Evolutionary conservation across 92 coral and sea anemone species (phyloP), one percentile per base, ranked within the genome.

Genomic region (Parazoanthus atlanticus): DNA sequence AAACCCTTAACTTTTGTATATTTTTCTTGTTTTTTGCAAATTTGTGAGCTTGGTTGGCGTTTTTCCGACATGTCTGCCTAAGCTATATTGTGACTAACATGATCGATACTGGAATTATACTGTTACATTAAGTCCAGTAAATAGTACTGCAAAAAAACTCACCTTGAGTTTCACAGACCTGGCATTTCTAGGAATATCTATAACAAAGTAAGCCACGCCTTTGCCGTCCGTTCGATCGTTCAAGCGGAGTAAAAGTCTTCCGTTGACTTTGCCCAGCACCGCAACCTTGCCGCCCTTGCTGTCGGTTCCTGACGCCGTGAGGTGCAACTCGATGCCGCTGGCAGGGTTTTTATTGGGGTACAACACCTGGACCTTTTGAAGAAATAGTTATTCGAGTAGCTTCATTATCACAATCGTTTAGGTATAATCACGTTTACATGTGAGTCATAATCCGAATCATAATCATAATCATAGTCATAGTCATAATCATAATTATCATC

Each of bases 141-240:
- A 52, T 13, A 52, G 58, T 2, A 2, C 21, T 36, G 38, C 2
- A 36, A 3, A 6, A 11, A 1, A 30, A 80, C 78, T 70, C 26
- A 84, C 87, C n/a, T 71, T 70, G 64, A 84, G 70, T 16, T 84
- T 84, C 28, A 84, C n/a, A 30, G 87, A 70, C 65, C 70, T 84
- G 15, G 29, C 31, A 74, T 84, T 84, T 84, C 87, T 84, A 12
- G 87, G 78, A 21, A 70, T 30, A 38, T 84, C 87, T 8, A 70
- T 32, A 71, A 41, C 34, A 30, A 84, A 84, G 78, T 43, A 84
- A 7, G 54, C 78, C 17, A 29, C 61, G 41, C 87, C 87, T 9
- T 67, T 31, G 28, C 31, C 78, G 40, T 84, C 49, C 5, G 87
- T 84, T 0, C 66, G 61, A 29, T 46, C 78, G 26, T 34, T 17